Percentiles rank a stretch among this genome's conserved stretches.
Evolutionary conservation across 2,113 vertebrate genomes (phyloP).

Genomic region (Perca flavescens): DNA sequence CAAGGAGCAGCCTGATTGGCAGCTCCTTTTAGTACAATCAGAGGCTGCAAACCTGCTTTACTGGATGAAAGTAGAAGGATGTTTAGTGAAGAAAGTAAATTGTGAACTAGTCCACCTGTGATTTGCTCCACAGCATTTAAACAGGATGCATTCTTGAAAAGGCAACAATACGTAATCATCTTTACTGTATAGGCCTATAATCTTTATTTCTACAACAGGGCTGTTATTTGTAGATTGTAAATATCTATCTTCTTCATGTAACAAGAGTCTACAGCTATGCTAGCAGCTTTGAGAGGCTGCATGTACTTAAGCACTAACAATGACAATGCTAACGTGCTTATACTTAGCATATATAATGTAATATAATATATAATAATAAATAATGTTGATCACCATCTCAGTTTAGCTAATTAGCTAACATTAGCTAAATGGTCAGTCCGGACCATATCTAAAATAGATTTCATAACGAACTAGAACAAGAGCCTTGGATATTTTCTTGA

Average conservation of each 20-base stretch:
- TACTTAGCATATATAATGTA: too few species aligned
- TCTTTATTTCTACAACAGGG: neutral
- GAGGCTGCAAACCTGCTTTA: neutral
- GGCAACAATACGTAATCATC: too few species aligned
- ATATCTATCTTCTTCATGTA: neutral
- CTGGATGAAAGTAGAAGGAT: neutral
- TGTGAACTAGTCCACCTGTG: neutral
- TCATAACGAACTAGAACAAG: too few species aligned
- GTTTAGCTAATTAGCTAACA: too few species aligned
- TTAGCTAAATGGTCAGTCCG: too few species aligned
- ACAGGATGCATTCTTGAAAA: neutral
- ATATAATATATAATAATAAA: too few species aligned
- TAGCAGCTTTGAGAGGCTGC: neutral
- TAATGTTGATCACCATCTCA: too few species aligned
- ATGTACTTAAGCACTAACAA: too few species aligned
- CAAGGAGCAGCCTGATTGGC: neutral
- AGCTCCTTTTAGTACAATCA: neutral
- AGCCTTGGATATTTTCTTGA: too few species aligned
- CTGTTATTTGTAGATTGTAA: neutral
- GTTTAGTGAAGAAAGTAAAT: neutral
- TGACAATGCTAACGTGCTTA: too few species aligned
- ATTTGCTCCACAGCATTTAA: neutral
- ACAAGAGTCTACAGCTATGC: neutral
- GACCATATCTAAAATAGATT: too few species aligned
- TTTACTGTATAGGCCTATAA: too few species aligned